Percentiles rank a stretch among this genome's conserved stretches.
Conservation (phyloP, 2,113 vertebrate genomes). For the Pseudolaguvia tuberculata region DNA sequence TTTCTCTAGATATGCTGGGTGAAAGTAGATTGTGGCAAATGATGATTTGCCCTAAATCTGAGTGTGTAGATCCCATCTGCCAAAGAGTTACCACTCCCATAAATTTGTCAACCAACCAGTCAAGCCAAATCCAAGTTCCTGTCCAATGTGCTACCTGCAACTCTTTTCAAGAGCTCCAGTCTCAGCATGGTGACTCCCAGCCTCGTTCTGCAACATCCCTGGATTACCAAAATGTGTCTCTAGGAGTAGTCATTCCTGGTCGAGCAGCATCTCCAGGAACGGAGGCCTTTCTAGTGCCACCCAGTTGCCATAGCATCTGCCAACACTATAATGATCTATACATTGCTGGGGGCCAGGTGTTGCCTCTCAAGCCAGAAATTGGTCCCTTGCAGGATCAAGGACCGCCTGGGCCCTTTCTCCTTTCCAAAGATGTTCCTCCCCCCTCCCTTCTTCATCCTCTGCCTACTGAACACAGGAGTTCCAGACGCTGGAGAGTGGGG, state of each 20-base stretch:
- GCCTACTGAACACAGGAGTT: constrained; percentile 51
- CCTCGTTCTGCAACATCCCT: constrained; percentile 19
- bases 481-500: constrained; percentile 73
- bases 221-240: constrained; percentile 58
- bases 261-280: constrained; percentile 56
- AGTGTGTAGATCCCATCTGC: constrained; percentile 42
- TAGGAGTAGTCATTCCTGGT: constrained; percentile 60
- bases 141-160: constrained; percentile 49
- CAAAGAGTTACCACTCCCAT: constrained; percentile 53
- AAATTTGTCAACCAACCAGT: constrained; percentile 42
- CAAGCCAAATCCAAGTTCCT: constrained; percentile 49
- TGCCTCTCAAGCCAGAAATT: constrained; percentile 75
- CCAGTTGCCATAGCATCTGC: constrained; percentile 91
- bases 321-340: constrained; percentile 92
- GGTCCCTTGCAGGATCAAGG: constrained; percentile 62
- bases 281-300: constrained; percentile 82
- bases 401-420: constrained; percentile 76
- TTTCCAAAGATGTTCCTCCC: constrained; percentile 82
- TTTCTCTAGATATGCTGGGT: constrained; percentile 79
- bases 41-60: constrained; percentile 60
- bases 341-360: constrained; percentile 86
- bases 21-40: constrained; percentile 83
- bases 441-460: constrained; percentile 53
- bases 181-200: not conserved
- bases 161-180: not conserved